Base-by-base conservation (phyloP, 2,113 vertebrate species). In the Labeo rohita region DNA sequence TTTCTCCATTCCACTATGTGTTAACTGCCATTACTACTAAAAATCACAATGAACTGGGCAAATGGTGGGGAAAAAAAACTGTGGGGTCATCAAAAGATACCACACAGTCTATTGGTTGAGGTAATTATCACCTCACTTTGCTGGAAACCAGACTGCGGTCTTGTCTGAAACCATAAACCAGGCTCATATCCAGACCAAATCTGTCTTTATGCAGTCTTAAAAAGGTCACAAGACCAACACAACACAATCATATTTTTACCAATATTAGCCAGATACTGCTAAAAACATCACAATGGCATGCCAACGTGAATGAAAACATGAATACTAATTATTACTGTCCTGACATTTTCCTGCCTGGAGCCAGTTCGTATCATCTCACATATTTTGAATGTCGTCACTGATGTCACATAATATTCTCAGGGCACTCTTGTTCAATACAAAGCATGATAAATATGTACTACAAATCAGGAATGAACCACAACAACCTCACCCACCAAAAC, bases 401-500 rank as follows among this genome's bases (percentile, higher is more conserved):
- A 72, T 15, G 45, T 49, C 45, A 54, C 7, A 36, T n/a, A 84
- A 6, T 49, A 81, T 28, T 39, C 65, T 39, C 88, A 85, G 89
- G 90, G 84, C 47, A 12, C 81, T 61, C 73, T 52, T 77, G 82
- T 87, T 77, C 7, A 2, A 34, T 23, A 34, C 86, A 88, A 85
- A 45, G 11, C 9, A 45, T 47, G 23, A 50, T 28, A 68, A 88
- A 89, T 39, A 79, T 75, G 15, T 16, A 23, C 11, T 28, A 47
- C 59, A 66, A 63, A 63, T 80, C n/a, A 63, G 5, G 12, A 66
- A 66, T 81, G 13, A 81, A 49, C 79, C n/a, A 81, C n/a, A 34
- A 81, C 66, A 47, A 81, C n/a, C 59, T 8, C 21, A 66, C n/a
- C 39, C 39, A 39, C 18, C 36, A 61, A 13, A 47, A 65, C 12